Percentiles rank a stretch among this genome's conserved stretches.
These are phyloP conservation scores for Cinara cedri DNA, from an alignment of 2,888 invertebrate species.

Conservation along the genomic window DNA sequence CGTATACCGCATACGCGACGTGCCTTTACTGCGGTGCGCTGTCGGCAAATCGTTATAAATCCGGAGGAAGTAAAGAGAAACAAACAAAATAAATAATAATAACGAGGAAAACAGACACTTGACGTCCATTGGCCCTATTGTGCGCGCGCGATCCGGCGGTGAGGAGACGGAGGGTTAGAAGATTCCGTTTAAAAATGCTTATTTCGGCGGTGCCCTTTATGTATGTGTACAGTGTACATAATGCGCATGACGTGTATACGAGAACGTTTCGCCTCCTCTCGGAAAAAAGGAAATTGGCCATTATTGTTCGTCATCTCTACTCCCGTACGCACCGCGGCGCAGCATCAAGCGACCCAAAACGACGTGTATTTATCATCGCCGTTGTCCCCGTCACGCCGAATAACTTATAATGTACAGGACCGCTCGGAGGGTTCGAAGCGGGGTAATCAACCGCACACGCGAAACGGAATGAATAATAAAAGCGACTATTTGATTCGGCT, in stretches of 20 bases:
- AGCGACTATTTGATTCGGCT: background rate
- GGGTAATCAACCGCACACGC: slow-evolving; percentile 5
- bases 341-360: slow-evolving; percentile 12
- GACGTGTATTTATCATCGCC: slow-evolving; percentile 39
- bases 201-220: background rate
- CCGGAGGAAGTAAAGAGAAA: slow-evolving; percentile 39
- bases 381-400: slow-evolving; percentile 27
- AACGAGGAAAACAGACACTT: slow-evolving; percentile 18
- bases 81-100: slow-evolving; percentile 24
- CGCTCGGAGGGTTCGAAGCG: background rate
- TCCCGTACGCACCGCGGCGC: background rate
- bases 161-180: background rate
- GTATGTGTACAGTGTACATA: too few species aligned
- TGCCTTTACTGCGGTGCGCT: background rate
- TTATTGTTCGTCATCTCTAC: slow-evolving; percentile 6
- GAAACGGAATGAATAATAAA: slow-evolving; percentile 1
- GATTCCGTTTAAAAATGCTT: slow-evolving; percentile 14
- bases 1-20: background rate
- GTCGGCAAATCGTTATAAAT: slow-evolving; percentile 24
- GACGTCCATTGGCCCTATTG: background rate
- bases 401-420: background rate
- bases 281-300: slow-evolving; percentile 48
- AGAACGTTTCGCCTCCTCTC: background rate
- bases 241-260: too few species aligned
- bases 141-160: too few species aligned